Conservation (phyloP, 2,888 invertebrate genomes). For the Brachyptera risi region DNA sequence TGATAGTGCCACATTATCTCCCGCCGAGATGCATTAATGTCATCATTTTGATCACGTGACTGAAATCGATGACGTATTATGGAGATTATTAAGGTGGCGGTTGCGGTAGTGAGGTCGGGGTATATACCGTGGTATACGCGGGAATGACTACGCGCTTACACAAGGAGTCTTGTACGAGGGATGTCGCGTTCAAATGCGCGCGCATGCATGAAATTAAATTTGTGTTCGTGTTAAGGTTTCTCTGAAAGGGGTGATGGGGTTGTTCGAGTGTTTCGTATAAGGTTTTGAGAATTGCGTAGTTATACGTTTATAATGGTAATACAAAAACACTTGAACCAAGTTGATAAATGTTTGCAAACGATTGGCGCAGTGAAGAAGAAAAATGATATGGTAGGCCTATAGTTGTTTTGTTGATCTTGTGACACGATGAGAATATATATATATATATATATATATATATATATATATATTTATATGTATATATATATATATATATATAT, state of each 20-base stretch:
- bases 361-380: no score
- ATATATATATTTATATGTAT: no score
- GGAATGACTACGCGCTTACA: not conserved
- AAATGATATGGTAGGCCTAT: no score
- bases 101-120: not conserved
- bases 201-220: constrained; percentile 18
- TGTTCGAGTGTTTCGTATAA: no score
- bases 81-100: not conserved
- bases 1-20: not conserved
- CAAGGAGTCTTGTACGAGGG: not conserved
- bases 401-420: no score
- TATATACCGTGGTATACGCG: not conserved
- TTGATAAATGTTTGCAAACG: no score
- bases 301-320: no score
- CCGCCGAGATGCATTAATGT: not conserved
- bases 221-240: not conserved
- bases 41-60: not conserved
- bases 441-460: no score
- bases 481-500: no score
- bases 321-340: no score
- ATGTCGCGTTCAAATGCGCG: not conserved
- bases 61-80: not conserved
- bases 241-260: not conserved
- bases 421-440: no score
- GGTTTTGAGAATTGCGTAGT: no score